Percentiles rank a stretch among this genome's conserved stretches.
Conservation (phyloP, 1,140 invertebrate species). For the Rhagoletis pomonella region DNA sequence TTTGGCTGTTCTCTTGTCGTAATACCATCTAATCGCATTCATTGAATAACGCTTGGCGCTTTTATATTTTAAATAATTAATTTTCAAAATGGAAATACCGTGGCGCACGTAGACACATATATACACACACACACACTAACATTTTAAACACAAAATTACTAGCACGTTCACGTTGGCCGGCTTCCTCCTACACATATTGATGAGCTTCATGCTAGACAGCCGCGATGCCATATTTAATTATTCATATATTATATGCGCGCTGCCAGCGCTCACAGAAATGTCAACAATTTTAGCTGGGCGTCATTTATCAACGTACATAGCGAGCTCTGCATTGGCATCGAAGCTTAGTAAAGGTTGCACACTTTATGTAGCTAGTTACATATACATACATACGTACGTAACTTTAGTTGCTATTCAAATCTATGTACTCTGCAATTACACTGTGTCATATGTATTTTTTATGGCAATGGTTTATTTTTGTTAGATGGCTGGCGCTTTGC, state of each 20-base stretch:
- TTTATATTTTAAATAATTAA: slow-evolving; percentile 52
- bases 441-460: not conserved
- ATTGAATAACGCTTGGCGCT: slow-evolving; percentile 28
- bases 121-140: too few species aligned
- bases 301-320: not conserved
- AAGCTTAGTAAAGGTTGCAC: too few species aligned
- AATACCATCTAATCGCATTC: slow-evolving; percentile 16
- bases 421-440: not conserved
- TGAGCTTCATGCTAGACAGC: slow-evolving; percentile 25
- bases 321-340: too few species aligned
- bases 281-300: slow-evolving; percentile 37
- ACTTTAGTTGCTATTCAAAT: too few species aligned
- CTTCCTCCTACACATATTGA: not conserved
- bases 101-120: not conserved
- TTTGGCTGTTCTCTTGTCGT: not conserved
- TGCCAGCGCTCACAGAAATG: slow-evolving; percentile 25
- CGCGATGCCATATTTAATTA: slow-evolving; percentile 43
- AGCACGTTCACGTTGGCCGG: too few species aligned
- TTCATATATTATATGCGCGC: slow-evolving; percentile 39
- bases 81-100: not conserved
- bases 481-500: not conserved
- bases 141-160: too few species aligned
- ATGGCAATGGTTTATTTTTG: slow-evolving; percentile 3
- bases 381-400: not conserved
- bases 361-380: not conserved